A percentile compares a stretch with the other conserved stretches of the same genome.
phyloP scores from a whole-genome alignment of 2,888 invertebrate species.

The Nemoura dubitans region DNA sequence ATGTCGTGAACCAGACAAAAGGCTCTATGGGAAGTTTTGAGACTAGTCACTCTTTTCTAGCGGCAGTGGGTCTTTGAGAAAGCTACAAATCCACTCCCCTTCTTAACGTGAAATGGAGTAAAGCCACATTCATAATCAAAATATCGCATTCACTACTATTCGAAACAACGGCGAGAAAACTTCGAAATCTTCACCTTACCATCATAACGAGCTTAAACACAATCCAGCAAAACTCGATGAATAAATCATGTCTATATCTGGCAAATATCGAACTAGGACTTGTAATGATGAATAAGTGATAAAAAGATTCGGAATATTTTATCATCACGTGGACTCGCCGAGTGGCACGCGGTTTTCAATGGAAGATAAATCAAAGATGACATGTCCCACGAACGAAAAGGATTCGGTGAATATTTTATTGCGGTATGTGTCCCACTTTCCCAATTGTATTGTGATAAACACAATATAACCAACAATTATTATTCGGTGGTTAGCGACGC shows the following conservation, averaged over 20 bases:
- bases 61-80: too few relatives aligned
- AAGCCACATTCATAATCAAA: too few relatives aligned
- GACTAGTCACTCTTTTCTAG: too few relatives aligned
- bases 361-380: neutral
- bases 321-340: neutral
- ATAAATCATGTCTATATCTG: neutral
- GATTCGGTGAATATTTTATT: neutral
- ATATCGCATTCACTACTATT: too few relatives aligned
- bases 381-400: neutral
- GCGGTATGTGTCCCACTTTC: neutral
- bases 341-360: neutral
- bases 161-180: too few relatives aligned
- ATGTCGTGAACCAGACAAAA: too few relatives aligned
- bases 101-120: too few relatives aligned
- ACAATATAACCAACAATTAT: neutral
- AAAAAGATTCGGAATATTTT: neutral
- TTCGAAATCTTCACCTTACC: too few relatives aligned
- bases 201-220: neutral
- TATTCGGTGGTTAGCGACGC: neutral
- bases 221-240: neutral
- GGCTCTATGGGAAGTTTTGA: too few relatives aligned
- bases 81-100: too few relatives aligned
- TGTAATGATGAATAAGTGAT: constrained; percentile 12
- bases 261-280: neutral
- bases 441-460: neutral